Evolutionary conservation across 2,113 vertebrate genomes (phyloP), one percentile per base, ranked within the genome.

Genomic region (Neotoma lepida): DNA sequence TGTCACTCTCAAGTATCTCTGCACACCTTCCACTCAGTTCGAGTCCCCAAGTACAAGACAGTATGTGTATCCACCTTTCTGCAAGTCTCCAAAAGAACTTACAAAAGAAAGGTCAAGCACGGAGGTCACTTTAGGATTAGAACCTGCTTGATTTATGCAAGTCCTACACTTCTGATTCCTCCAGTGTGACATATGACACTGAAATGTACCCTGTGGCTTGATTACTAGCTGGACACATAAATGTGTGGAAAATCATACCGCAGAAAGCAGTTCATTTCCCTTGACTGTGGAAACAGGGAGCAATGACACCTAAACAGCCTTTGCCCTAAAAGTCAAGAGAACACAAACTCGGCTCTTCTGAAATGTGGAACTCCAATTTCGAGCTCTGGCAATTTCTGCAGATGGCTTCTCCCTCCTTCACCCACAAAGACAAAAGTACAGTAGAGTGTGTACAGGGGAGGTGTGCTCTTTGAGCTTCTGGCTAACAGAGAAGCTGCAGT

Each of bases 401-500:
- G 15, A 63, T 9, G 9, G 61, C 3, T 70, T 68, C 46, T 54
- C 24, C 20, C 12, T 20, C 56, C 51, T 2, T 1, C 30, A 68
- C 35, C 14, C 13, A 39, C n/a, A 46, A 93, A 71, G 68, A 76
- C 56, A 33, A 54, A 18, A 17, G 2, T 10, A 14, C 61, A 30
- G 6, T 0, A 5, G 6, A 12, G 24, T 0, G 9, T 54, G 80
- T 4, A 13, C 20, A 3, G 26, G 7, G 18, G 0, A 6, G 26
- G 22, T 6, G 17, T 33, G 33, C 0, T 64, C 22, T 15, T 9
- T 2, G 1, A 14, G 2, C 1, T 28, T 64, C 9, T 5, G 30
- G n/a, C 49, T 10, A 8, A 8, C 7, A 22, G 73, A 74, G 39
- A 71, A 66, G 64, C 39, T 30, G 10, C 26, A 54, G 28, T n/a